Conservation (phyloP, 2,888 invertebrate genomes). For the Stenolophus ochropezus region DNA sequence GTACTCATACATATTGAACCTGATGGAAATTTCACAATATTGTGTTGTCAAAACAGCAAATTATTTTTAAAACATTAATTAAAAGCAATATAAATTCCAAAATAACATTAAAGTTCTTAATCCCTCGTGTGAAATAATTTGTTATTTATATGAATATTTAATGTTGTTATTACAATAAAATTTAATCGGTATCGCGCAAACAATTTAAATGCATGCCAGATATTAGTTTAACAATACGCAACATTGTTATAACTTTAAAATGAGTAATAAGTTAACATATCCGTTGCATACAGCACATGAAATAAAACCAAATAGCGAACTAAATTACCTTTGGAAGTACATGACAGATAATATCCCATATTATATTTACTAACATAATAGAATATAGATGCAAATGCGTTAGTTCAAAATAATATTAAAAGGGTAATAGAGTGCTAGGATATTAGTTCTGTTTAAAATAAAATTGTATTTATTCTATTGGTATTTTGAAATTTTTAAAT, state of each 20-base stretch:
- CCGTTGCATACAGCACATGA: neutral
- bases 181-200: neutral
- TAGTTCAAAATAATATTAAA: too few relatives aligned
- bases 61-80: neutral
- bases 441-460: too few relatives aligned
- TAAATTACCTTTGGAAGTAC: neutral
- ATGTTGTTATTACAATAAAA: neutral
- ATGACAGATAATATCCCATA: neutral
- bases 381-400: neutral
- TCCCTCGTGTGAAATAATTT: neutral
- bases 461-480: too few relatives aligned
- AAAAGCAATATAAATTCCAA: neutral
- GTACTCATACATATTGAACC: neutral
- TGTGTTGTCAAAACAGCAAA: neutral
- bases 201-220: neutral
- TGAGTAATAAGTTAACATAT: neutral
- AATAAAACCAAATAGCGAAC: neutral
- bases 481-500: too few relatives aligned
- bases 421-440: too few relatives aligned
- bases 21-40: neutral
- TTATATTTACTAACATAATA: neutral
- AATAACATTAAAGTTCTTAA: neutral
- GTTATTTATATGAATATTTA: neutral
- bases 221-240: neutral
- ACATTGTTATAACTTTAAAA: neutral